Conservation (phyloP, 1,140 invertebrate genomes). For the Drosophila sp. region DNA sequence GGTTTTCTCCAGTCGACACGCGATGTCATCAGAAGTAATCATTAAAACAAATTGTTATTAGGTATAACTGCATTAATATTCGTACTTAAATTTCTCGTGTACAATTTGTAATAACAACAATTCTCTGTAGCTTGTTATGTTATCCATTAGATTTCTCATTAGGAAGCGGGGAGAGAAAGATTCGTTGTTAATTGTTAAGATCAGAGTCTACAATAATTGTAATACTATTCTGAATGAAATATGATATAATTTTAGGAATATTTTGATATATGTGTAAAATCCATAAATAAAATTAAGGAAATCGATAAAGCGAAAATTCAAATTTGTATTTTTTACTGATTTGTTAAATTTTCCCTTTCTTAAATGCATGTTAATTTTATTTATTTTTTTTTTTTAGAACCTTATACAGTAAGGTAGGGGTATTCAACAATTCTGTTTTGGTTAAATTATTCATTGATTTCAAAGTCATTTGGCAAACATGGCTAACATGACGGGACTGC, state of each 20-base stretch:
- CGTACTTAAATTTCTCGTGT: conserved; percentile 16
- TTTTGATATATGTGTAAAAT: too few relatives aligned
- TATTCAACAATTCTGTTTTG: conserved; percentile 9
- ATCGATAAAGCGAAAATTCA: too few relatives aligned
- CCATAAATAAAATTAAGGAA: too few relatives aligned
- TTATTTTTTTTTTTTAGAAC: too few relatives aligned
- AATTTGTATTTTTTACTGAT: too few relatives aligned
- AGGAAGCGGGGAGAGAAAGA: not conserved
- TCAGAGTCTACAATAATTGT: not conserved
- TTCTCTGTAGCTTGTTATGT: not conserved
- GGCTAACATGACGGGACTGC: conserved; percentile 23
- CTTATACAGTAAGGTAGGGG: too few relatives aligned
- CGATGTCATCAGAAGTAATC: conserved; percentile 68
- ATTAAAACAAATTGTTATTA: conserved; percentile 53
- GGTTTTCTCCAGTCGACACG: conserved; percentile 38
- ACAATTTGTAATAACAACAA: conserved; percentile 3
- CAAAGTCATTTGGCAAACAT: conserved; percentile 15
- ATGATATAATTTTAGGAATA: too few relatives aligned
- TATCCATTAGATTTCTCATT: not conserved
- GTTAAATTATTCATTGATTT: conserved; percentile 23
- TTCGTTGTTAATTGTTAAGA: not conserved
- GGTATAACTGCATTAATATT: conserved; percentile 18
- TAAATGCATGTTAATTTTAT: too few relatives aligned
- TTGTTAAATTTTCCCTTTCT: too few relatives aligned
- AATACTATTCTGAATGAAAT: too few relatives aligned